Evolutionary conservation across 2,888 invertebrate genomes (phyloP).

Genomic region (Graphium colonna): DNA sequence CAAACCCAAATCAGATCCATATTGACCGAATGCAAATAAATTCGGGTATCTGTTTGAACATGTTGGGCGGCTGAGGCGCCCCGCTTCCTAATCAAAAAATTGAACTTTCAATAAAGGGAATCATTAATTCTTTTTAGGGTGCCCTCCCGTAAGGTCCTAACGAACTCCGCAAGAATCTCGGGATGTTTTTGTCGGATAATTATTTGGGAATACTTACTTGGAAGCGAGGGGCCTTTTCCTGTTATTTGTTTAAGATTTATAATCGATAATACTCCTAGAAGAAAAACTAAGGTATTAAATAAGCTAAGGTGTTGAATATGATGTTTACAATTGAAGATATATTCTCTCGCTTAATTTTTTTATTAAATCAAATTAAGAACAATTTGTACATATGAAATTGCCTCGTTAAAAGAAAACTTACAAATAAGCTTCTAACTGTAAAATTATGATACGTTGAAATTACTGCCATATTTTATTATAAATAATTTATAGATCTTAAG

Average conservation of each 20-base stretch:
- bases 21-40: slow-evolving; percentile 75
- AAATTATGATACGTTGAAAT: too few species aligned
- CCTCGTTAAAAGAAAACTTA: too few species aligned
- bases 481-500: too few species aligned
- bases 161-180: slow-evolving; percentile 66
- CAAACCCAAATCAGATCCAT: slow-evolving; percentile 60
- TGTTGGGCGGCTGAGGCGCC: slow-evolving; percentile 29
- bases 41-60: slow-evolving; percentile 66
- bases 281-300: background rate
- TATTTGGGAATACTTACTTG: slow-evolving; percentile 47
- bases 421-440: too few species aligned
- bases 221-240: background rate
- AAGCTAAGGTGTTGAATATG: too few species aligned
- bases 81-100: slow-evolving; percentile 83
- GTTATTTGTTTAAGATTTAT: slow-evolving; percentile 34
- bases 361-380: too few species aligned
- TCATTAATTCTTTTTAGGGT: slow-evolving; percentile 83
- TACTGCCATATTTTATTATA: too few species aligned
- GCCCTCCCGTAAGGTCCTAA: slow-evolving; percentile 56
- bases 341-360: too few species aligned
- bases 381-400: too few species aligned
- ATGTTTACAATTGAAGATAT: too few species aligned
- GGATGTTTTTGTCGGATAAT: slow-evolving; percentile 74
- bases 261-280: background rate
- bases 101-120: slow-evolving; percentile 86